Percentiles rank a stretch among this genome's conserved stretches.
Conservation (phyloP, 2,797 vertebrate species). For the Sebastes nivosus region DNA sequence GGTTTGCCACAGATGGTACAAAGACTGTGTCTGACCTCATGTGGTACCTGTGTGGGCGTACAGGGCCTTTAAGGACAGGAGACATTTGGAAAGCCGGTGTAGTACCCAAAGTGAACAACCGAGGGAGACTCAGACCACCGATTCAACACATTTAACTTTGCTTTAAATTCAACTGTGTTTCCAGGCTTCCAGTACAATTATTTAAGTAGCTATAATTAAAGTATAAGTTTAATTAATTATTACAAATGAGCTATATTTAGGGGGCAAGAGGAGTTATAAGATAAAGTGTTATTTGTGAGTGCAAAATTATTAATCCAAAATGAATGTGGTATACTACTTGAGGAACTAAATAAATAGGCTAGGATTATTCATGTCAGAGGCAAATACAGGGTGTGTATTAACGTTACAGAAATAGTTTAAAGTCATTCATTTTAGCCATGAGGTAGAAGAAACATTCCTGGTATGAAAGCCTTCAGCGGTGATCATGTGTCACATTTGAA, state of each 20-base stretch:
- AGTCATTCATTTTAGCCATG: neutral
- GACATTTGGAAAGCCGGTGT: neutral
- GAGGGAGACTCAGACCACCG: constrained; percentile 3
- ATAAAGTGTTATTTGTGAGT: neutral
- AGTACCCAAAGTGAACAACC: neutral
- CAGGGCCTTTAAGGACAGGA: neutral
- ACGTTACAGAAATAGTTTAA: neutral
- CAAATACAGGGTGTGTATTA: neutral
- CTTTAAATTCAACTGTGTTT: neutral
- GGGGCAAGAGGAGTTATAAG: neutral
- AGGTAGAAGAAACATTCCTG: neutral
- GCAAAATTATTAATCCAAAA: neutral
- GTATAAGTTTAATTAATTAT: neutral
- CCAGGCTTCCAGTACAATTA: neutral
- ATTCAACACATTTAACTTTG: neutral
- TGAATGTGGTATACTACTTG: too few relatives aligned
- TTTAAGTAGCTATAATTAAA: too few relatives aligned
- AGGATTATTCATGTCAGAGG: neutral
- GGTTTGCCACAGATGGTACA: too few relatives aligned
- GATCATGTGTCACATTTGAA: neutral
- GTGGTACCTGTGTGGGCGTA: too few relatives aligned
- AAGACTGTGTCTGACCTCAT: too few relatives aligned
- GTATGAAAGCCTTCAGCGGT: neutral
- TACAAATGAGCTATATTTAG: neutral
- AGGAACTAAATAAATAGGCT: too few relatives aligned